phyloP scores from a whole-genome alignment of 2,113 vertebrate species.

The Turnix velox region DNA sequence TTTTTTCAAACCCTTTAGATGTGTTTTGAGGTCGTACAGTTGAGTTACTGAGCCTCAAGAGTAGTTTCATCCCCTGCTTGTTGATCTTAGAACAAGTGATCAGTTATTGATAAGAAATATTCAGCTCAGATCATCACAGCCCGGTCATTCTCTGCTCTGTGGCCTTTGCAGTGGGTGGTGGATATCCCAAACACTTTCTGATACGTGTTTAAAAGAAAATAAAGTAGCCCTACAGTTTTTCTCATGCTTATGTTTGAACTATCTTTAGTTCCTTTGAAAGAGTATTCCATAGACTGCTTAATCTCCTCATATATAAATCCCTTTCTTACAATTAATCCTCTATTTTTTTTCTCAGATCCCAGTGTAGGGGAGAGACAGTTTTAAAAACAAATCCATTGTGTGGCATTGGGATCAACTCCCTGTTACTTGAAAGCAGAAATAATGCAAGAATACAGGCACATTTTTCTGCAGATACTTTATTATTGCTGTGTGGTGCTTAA shows the following conservation, averaged over 20 bases:
- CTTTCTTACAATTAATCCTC: conserved; percentile 12
- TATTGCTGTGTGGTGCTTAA: background rate
- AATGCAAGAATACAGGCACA: background rate
- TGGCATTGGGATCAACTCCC: background rate
- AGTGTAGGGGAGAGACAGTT: background rate
- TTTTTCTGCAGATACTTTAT: background rate
- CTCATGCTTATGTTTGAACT: conserved; percentile 15
- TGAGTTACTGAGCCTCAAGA: background rate
- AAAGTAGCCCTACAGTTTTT: background rate
- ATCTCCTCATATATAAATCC: conserved; percentile 17
- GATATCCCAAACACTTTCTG: background rate
- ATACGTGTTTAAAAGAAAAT: background rate
- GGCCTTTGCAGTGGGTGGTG: background rate
- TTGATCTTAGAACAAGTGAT: background rate
- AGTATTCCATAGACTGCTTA: background rate
- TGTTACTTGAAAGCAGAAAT: background rate
- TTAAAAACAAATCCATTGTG: background rate
- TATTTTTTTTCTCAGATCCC: background rate
- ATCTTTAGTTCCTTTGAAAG: background rate
- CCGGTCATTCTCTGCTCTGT: background rate
- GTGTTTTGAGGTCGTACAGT: background rate
- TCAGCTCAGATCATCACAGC: background rate
- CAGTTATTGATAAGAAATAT: background rate
- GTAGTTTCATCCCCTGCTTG: rapidly evolving
- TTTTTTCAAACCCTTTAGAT: background rate